Base-by-base conservation (phyloP, 1,140 invertebrate genomes). In the Anastrepha obliqua region DNA sequence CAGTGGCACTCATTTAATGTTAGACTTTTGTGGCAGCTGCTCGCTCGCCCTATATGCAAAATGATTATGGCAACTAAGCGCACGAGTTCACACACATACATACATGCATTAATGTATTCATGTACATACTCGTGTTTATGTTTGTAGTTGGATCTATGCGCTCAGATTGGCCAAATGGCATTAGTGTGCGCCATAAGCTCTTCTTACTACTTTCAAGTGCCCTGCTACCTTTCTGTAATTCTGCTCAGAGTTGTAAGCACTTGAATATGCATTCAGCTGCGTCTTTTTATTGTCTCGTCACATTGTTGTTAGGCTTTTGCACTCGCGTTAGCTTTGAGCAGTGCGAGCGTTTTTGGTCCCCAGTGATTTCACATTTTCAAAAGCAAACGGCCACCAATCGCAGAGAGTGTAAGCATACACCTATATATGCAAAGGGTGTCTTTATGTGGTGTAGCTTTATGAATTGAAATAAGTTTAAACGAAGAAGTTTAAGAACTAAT, bases 291-390 rank as follows among this genome's bases (percentile, higher is more conserved):
- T 81, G 74, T 55, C 74, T 81, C 74, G 74, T 58, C 74, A 58
- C 74, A 55, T 81, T 81, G 47, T 81, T 81, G 11, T 29, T 81
- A 81, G 74, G n/a, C 47, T 47, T 81, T 81, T 81, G 74, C 74
- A 58, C 74, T 81, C 74, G 47, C 47, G n/a, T 51, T 2, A 5
- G n/a, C 47, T 58, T 58, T 51, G 44, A n/a, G 74, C n/a, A 3
- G 13, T 47, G 42, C 9, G n/a, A 55, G 20, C 47, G 6, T 29
- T 74, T 13, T 7, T 44, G 47, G n/a, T 81, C 74, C 47, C 74
- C n/a, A 55, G 74, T n/a, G 74, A 81, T 58, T 81, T 81, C 3
- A 81, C 47, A 81, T 81, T 51, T 81, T 5, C 20, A 81, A n/a
- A 29, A 29, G n/a, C 4, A 47, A 44, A 47, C 0, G 47, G 51